Conservation (phyloP, 2,888 invertebrate genomes). For the Phortica okadai region DNA sequence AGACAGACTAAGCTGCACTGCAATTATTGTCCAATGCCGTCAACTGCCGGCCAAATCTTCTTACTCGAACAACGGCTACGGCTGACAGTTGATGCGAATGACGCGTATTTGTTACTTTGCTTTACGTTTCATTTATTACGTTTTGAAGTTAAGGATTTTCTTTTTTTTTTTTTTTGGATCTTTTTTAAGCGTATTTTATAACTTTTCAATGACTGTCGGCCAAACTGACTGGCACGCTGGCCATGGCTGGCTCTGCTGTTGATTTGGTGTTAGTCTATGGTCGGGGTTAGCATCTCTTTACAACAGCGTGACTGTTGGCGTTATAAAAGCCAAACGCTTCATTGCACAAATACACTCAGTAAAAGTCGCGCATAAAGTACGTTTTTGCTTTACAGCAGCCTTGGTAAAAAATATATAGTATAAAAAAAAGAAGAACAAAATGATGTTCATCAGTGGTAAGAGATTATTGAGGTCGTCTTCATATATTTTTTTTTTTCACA, state of each 20-base stretch:
- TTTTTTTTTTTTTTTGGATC: conserved; percentile 6
- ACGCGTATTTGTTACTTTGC: conserved; percentile 34
- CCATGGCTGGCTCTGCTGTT: background rate
- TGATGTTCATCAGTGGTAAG: background rate
- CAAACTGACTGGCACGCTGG: background rate
- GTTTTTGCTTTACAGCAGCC: background rate
- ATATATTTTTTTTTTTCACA: background rate
- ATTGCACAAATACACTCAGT: conserved; percentile 63
- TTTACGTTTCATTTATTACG: conserved; percentile 66
- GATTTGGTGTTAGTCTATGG: too few relatives aligned
- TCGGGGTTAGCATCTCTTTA: background rate
- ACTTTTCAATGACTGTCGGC: conserved; percentile 14
- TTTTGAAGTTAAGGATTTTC: conserved; percentile 30
- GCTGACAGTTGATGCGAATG: conserved; percentile 23
- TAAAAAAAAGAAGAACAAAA: background rate
- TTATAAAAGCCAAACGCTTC: conserved; percentile 67
- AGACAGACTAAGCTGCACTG: background rate
- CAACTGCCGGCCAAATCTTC: background rate
- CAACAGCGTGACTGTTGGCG: conserved; percentile 60
- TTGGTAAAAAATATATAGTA: background rate
- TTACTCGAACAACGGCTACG: background rate
- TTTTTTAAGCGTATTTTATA: background rate
- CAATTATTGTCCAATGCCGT: background rate
- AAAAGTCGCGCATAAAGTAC: background rate
- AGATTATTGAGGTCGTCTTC: background rate